Base-by-base conservation (phyloP, 2,797 vertebrate genomes). In the Enteromius thamalakanensis region DNA sequence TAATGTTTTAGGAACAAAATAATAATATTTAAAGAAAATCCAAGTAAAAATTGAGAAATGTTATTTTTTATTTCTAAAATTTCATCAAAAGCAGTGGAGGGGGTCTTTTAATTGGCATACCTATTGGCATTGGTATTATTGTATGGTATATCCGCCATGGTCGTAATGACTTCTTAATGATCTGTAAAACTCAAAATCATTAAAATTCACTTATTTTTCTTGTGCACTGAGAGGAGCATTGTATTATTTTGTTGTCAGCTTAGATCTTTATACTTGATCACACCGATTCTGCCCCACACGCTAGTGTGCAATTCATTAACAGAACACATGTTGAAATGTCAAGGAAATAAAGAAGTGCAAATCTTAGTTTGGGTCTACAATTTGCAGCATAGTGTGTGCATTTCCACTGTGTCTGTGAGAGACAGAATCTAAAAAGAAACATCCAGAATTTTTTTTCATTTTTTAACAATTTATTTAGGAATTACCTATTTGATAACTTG, bases 321-420 rank as follows among this genome's bases (percentile, higher is more conserved):
- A 81, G 80, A 89, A 83, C 23, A 45, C 86, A 67, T 26, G n/a
- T n/a, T 40, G 42, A 72, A 49, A 55, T 32, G 67, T 68, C 55
- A 32, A 72, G 64, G 15, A 26, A 69, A 78, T 75, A 60, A 60
- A 81, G 85, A 87, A 45, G 88, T 74, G 9, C 29, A 58, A 75
- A 84, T 87, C 80, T 42, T 49, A 37, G 40, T n/a, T 69, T 69
- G 34, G 34, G 34, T 34, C 34, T 34, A 34, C 34, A 34, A 34
- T 34, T 34, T 34, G 34, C 34, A 34, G 34, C 34, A 34, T 34
- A 5, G 34, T 26, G 26, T 1, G 34, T 34, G 34, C 34, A 34
- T 34, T 34, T 34, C 32, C 32, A 34, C 32, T 34, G 29, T 32
- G 29, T 32, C 29, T 32, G 32, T 34, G 32, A 34, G 32, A 34